Evolutionary conservation across 1,140 invertebrate genomes (phyloP), one percentile per base, ranked within the genome.

Genomic region (Drosophila arizonae): DNA sequence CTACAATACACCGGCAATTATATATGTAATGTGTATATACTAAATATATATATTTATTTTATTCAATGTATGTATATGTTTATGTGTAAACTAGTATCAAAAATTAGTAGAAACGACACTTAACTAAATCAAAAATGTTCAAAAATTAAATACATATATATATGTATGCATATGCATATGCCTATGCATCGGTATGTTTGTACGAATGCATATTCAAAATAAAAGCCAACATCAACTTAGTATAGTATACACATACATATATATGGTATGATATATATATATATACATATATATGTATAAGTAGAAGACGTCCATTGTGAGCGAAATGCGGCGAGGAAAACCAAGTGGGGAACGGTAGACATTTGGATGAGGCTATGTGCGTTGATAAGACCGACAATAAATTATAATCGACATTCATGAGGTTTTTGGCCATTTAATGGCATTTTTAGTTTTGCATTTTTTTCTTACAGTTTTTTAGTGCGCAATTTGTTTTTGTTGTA

Each of bases 81-180:
- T 73, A 81, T 87, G 67, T 85, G 85, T 88, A 89, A 88, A 88
- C 80, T 89, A 89, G 85, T 89, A 88, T 87, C 84, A 87, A 87
- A 85, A 87, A 87, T 87, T 87, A 87, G 82, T 87, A 87, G 72
- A 87, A 82, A 82, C 82, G 79, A 87, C 79, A 82, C 82, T 87
- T 88, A 87, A 82, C 76, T 76, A 87, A 86, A 50, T 33, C 64
- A 87, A 78, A 79, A 82, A 88, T 69, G 76, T 82, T 87, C 84
- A 79, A 87, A 86, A 87, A 62, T 79, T 76, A 76, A 76, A 51
- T 66, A 65, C 69, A 65, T 71, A 36, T 76, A 65, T 74, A 36
- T 76, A 54, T 24, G 21, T 24, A 24, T 24, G 21, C 21, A 24
- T 72, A 72, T 80, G 70, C 50, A 33, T 48, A 26, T 65, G 9